phyloP scores from a whole-genome alignment of 1,140 invertebrate genomes.

The Trichoplusia ni region DNA sequence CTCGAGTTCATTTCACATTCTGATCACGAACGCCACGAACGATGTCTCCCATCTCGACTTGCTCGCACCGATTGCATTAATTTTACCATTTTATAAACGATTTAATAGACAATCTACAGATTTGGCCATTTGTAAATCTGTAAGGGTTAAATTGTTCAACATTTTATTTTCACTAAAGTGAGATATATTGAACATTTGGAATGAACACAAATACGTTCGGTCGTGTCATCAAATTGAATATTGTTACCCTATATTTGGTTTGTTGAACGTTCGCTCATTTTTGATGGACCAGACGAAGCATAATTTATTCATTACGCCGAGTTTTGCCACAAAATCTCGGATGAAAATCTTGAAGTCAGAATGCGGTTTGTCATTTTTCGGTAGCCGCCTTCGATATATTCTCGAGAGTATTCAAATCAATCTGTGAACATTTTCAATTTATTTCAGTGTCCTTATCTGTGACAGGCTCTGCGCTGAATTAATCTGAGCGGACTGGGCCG shows the following conservation, averaged over 20 bases:
- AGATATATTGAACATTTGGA: neutral
- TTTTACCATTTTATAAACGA: slow-evolving; percentile 78
- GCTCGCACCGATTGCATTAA: slow-evolving; percentile 76
- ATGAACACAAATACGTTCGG: neutral
- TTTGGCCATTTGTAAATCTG: slow-evolving; percentile 54
- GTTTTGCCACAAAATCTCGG: slow-evolving; percentile 47
- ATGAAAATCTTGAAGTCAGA: slow-evolving; percentile 46
- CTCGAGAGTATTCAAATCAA: slow-evolving; percentile 78
- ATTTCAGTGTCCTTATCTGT: slow-evolving; percentile 80
- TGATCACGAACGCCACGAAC: slow-evolving; percentile 70
- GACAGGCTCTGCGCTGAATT: slow-evolving; percentile 77
- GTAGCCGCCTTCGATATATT: slow-evolving; percentile 66
- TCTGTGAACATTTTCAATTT: slow-evolving; percentile 81
- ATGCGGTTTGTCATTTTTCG: slow-evolving; percentile 60
- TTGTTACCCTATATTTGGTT: slow-evolving; percentile 32
- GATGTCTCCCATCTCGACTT: slow-evolving; percentile 75
- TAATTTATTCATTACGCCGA: slow-evolving; percentile 62
- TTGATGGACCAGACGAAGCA: slow-evolving; percentile 34
- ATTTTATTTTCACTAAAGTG: neutral
- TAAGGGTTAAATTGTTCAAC: slow-evolving; percentile 29
- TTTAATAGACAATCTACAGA: slow-evolving; percentile 75
- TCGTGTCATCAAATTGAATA: slow-evolving; percentile 43
- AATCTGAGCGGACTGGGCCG: slow-evolving; percentile 72
- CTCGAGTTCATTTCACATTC: slow-evolving; percentile 73
- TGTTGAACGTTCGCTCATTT: slow-evolving; percentile 41